Evolutionary conservation across 2,888 invertebrate species (phyloP), one percentile per base, ranked within the genome.

Genomic region (Cynaeus angustus): DNA sequence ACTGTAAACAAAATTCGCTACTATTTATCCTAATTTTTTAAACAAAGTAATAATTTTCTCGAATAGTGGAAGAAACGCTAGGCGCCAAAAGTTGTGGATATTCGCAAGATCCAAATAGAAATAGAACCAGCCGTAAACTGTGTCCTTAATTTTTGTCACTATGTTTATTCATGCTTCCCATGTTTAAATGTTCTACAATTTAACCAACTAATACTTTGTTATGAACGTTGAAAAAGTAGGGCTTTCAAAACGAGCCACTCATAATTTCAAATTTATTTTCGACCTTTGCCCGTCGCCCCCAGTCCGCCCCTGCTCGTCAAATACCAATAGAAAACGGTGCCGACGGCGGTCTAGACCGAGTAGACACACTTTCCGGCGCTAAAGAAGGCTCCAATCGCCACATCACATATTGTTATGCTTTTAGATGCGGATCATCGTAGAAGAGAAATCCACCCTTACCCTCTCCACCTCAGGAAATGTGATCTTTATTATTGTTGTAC

Each of bases 321-420:
- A 77, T 75, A 72, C 75, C 76, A 76, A 69, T 69, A 70, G 72
- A 74, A 75, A 67, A 71, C 38, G 72, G 73, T 75, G 74, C 76
- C 77, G 77, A 59, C 76, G 73, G 74, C 77, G 77, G 77, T 77
- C 77, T 77, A 78, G 78, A 77, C 77, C 71, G 50, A 48, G 74
- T 71, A 77, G 76, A 77, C 76, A 73, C 73, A 78, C 75, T 78
- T 78, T 75, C 77, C 77, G 78, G 76, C 74, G 71, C 71, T 66
- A 74, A 79, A 74, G 79, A 78, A 75, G 79, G 74, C 75, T 75
- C 75, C 75, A 72, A 71, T 78, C 78, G 74, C 74, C 77, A 76
- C 79, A 79, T 74, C 77, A 76, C 79, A 79, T 74, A 75, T 74
- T 75, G 74, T 75, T 75, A 72, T 75, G 69, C 70, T 73, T 72